Evolutionary conservation across 2,888 invertebrate species (phyloP).

Genomic region (Drosophila borealis): DNA sequence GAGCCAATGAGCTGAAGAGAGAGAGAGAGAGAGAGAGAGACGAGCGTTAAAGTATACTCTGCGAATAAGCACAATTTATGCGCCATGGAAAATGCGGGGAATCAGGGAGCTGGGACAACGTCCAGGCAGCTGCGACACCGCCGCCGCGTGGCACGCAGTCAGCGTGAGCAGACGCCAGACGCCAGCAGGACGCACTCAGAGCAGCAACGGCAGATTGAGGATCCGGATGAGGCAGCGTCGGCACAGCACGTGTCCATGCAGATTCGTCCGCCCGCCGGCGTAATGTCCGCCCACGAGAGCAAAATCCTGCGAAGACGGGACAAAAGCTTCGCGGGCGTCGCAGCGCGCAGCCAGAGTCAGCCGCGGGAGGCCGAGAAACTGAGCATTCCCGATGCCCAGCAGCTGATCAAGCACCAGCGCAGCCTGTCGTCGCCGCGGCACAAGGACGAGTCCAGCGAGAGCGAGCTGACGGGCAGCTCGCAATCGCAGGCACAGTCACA

Average conservation of each 20-base stretch:
- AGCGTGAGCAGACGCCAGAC: constrained; percentile 88
- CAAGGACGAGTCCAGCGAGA: constrained; percentile 83
- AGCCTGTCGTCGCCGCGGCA: constrained; percentile 84
- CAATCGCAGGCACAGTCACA: constrained; percentile 17
- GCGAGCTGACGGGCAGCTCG: constrained; percentile 71
- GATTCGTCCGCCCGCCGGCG: constrained; percentile 76
- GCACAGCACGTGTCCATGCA: constrained; percentile 81
- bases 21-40: constrained; percentile 13
- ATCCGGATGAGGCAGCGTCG: constrained; percentile 67
- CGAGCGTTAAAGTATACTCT: constrained; percentile 10
- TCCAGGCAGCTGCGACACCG: constrained; percentile 86
- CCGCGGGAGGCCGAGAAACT: constrained; percentile 81
- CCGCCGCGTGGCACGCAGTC: constrained; percentile 86
- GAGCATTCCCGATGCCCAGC: constrained; percentile 80
- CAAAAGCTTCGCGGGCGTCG: constrained; percentile 80
- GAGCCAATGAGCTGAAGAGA: constrained; percentile 42
- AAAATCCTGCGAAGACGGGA: constrained; percentile 84
- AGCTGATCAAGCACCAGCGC: constrained; percentile 82
- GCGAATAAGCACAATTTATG: constrained; percentile 9
- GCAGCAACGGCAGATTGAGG: constrained; percentile 21
- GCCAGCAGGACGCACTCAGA: constrained; percentile 38
- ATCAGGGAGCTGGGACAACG: constrained; percentile 74
- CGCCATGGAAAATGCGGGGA: constrained; percentile 52
- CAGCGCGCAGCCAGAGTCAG: constrained; percentile 85
- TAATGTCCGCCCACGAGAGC: constrained; percentile 83